Percentiles rank a stretch among this genome's conserved stretches.
phyloP scores from a whole-genome alignment of 2,113 vertebrate species.

The Neogobius melanostomus region DNA sequence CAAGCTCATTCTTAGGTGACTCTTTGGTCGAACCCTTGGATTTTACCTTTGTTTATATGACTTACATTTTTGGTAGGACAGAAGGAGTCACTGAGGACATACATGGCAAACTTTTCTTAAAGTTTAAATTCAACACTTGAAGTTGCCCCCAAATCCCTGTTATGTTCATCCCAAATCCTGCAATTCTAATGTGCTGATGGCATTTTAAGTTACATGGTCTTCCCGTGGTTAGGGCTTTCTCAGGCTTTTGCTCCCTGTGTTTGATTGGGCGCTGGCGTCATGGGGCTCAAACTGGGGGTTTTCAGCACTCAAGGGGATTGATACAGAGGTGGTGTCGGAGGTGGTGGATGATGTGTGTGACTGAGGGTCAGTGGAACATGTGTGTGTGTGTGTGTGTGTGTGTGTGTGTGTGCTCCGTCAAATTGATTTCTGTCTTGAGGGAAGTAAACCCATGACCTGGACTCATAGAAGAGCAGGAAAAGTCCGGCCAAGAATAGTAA shows the following conservation, averaged over 20 bases:
- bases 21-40: too few species aligned
- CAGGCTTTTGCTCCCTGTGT: conserved; percentile 45
- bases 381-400: too few species aligned
- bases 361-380: conserved; percentile 32
- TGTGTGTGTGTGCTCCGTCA: too few species aligned
- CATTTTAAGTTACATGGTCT: conserved; percentile 34
- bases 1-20: background rate
- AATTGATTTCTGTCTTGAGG: conserved; percentile 22
- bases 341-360: conserved; percentile 18
- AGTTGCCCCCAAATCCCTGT: background rate
- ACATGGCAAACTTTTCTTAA: too few species aligned
- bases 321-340: conserved; percentile 12
- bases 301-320: conserved; percentile 9
- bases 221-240: conserved; percentile 48
- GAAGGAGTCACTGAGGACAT: too few species aligned
- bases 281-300: background rate
- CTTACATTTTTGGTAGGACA: too few species aligned
- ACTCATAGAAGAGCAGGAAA: conserved; percentile 19
- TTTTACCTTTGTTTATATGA: too few species aligned
- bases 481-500: conserved; percentile 18
- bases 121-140: too few species aligned
- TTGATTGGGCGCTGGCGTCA: conserved; percentile 7
- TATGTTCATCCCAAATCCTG: background rate
- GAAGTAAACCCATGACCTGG: conserved; percentile 36
- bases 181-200: conserved; percentile 36